Evolutionary conservation across 2,113 vertebrate genomes (phyloP).

Genomic region (Pangasianodon hypophthalmus): DNA sequence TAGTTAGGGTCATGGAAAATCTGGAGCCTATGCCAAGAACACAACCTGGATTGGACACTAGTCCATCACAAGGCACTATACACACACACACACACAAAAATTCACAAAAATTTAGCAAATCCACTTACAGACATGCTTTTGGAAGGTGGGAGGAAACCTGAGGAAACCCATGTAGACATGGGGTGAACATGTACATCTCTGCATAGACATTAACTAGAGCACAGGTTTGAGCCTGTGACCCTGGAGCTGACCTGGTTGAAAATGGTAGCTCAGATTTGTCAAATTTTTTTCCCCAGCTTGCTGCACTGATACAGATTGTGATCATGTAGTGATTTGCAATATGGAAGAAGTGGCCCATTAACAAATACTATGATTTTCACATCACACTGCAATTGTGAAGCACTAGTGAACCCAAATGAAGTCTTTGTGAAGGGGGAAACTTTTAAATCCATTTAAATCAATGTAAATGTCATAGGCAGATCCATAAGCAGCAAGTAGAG

Average conservation of each 20-base stretch:
- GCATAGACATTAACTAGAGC: neutral
- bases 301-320: neutral
- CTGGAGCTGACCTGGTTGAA: neutral
- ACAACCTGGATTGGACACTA: neutral
- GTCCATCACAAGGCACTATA: neutral
- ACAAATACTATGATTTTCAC: neutral
- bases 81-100: neutral
- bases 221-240: no score
- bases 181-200: neutral
- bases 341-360: neutral
- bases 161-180: neutral
- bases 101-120: neutral
- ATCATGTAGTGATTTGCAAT: neutral
- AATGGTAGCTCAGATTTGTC: neutral
- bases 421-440: neutral
- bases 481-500: neutral
- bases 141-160: neutral
- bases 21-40: neutral
- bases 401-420: neutral
- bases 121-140: neutral
- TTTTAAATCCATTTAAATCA: neutral
- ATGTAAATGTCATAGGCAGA: neutral
- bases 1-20: neutral
- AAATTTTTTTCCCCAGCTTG: neutral
- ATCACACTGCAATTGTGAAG: neutral